Percentiles rank a stretch among this genome's conserved stretches.
Conservation (phyloP, 1,140 invertebrate genomes). For the Pissodes strobi region DNA sequence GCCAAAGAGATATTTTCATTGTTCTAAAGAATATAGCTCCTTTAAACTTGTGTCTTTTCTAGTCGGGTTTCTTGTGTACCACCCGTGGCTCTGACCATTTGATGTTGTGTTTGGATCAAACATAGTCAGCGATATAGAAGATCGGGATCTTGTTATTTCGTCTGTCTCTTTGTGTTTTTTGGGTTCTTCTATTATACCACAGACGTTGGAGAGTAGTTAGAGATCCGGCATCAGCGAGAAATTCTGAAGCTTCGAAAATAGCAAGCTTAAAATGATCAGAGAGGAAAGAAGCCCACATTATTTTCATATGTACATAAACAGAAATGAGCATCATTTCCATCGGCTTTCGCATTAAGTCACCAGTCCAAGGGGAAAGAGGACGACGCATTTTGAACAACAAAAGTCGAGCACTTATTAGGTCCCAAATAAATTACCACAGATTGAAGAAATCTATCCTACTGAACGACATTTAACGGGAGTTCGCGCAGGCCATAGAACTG, state of each 20-base stretch:
- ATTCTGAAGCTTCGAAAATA: too few species aligned
- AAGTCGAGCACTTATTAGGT: conserved; percentile 2
- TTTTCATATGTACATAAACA: background rate
- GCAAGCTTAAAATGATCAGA: too few species aligned
- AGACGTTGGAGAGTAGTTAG: too few species aligned
- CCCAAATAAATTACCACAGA: conserved; percentile 1
- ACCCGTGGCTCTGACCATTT: background rate
- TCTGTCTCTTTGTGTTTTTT: too few species aligned
- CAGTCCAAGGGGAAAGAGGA: background rate
- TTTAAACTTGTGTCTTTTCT: background rate
- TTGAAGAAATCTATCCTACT: background rate
- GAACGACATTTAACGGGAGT: background rate
- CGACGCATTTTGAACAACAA: background rate
- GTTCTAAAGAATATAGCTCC: background rate
- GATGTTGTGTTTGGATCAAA: background rate
- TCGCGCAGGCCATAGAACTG: background rate
- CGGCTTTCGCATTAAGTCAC: background rate
- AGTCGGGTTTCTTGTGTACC: background rate
- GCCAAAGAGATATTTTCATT: background rate
- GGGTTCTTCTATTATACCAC: too few species aligned
- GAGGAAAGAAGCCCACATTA: too few species aligned
- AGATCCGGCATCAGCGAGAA: too few species aligned
- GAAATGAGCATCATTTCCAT: background rate
- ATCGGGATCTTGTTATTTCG: too few species aligned
- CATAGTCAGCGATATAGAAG: background rate